Percentiles rank a stretch among this genome's conserved stretches.
These are phyloP conservation scores for Manis crassicaudata DNA, from an alignment of 2,797 vertebrate genomes.

Conservation along the genomic window DNA sequence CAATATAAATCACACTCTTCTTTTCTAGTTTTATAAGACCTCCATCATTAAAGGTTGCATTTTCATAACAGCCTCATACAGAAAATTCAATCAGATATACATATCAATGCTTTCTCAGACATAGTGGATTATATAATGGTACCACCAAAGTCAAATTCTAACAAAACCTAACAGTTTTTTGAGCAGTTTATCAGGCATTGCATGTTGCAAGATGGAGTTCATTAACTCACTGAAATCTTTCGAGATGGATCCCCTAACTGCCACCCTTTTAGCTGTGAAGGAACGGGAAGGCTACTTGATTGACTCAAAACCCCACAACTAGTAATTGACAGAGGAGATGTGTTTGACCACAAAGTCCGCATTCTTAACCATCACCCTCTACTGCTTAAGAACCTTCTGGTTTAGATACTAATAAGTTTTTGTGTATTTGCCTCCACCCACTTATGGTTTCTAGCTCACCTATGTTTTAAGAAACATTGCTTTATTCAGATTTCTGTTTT, in stretches of 20 bases:
- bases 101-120: not conserved
- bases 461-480: not conserved
- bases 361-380: not conserved
- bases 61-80: not conserved
- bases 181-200: not conserved
- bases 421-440: not conserved
- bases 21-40: not conserved
- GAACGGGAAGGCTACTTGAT: not conserved
- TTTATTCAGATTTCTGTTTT: not conserved
- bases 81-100: not conserved
- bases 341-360: not conserved
- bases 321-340: not conserved
- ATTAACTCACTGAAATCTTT: not conserved
- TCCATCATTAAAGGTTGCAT: not conserved
- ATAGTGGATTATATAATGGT: not conserved
- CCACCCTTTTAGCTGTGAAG: not conserved
- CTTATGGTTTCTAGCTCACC: not conserved
- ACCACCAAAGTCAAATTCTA: not conserved
- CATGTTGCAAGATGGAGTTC: not conserved
- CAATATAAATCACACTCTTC: not conserved
- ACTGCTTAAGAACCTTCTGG: not conserved
- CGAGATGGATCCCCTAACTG: not conserved
- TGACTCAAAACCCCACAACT: not conserved
- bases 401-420: not conserved
- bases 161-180: not conserved